phyloP scores from a whole-genome alignment of 2,888 invertebrate genomes.

The Leptinotarsa peninsularis region DNA sequence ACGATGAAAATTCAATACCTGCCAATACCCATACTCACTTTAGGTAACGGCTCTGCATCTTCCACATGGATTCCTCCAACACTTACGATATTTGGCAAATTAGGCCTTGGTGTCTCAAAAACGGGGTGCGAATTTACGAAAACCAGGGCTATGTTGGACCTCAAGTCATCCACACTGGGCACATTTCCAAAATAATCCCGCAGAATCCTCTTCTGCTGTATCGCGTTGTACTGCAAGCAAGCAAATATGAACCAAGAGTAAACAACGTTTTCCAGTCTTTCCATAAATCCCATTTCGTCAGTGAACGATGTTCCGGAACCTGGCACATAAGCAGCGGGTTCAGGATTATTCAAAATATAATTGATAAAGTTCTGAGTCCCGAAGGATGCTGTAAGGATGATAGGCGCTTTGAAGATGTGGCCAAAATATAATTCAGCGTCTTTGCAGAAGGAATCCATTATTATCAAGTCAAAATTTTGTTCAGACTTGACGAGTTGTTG shows the following conservation, averaged over 20 bases:
- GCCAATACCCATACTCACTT: conserved; percentile 42
- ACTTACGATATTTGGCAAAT: conserved; percentile 53
- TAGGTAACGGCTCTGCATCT: conserved; percentile 46
- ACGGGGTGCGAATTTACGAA: conserved; percentile 57
- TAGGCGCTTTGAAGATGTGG: conserved; percentile 57
- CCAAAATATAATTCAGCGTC: conserved; percentile 54
- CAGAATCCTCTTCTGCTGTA: conserved; percentile 40
- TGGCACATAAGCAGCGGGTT: conserved; percentile 59
- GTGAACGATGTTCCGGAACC: conserved; percentile 51
- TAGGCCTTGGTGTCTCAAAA: conserved; percentile 52
- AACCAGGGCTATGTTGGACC: conserved; percentile 54
- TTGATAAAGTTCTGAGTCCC: conserved; percentile 53
- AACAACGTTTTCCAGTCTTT: conserved; percentile 52
- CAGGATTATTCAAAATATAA: conserved; percentile 56
- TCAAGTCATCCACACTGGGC: conserved; percentile 52
- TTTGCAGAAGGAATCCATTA: conserved; percentile 53
- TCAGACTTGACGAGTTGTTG: conserved; percentile 32
- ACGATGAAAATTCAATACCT: too few species aligned
- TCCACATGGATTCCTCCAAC: conserved; percentile 55
- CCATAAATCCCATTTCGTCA: conserved; percentile 51
- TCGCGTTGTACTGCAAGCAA: not conserved
- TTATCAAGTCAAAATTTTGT: conserved; percentile 57
- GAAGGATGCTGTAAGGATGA: conserved; percentile 58
- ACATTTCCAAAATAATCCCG: conserved; percentile 55
- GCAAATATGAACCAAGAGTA: conserved; percentile 21